Base-by-base conservation (phyloP, 2,797 vertebrate species). In the Lepidocolaptes lacrymiger region DNA sequence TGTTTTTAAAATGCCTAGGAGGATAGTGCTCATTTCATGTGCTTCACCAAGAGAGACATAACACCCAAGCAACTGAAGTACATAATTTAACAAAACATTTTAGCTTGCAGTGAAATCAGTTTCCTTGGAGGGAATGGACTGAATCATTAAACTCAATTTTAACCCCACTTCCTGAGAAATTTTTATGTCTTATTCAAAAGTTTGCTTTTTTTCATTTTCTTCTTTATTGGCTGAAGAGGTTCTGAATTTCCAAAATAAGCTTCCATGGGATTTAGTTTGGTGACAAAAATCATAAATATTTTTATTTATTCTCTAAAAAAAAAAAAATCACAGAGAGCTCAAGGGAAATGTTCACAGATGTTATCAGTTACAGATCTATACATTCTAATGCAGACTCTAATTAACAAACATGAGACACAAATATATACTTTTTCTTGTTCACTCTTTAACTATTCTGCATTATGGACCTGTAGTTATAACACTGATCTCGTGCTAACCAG, bases 51-150 rank as follows among this genome's bases (percentile, higher is more conserved):
- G 95, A 97, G 61, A 96, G 89, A 92, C 91, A 90, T 94, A 97
- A 93, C 92, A 96, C 93, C 32, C 83, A 95, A 94, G 94, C 89
- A 95, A 80, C 76, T 93, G 88, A 97, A 95, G 93, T 91, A 96
- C 23, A 87, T 91, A 96, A 96, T 97, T 97, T 96, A 97, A 93
- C 68, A 96, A 97, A 95, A 91, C 91, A 96, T 97, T 96, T 96
- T 95, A 96, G 84, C 93, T 97, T 84, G 89, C 61, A 86, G 73
- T 94, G 78, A 97, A 97, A 94, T 82, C 92, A 26, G 51, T 88
- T 90, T 90, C 94, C 91, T 95, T 92, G 62, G 79, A 97, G 88
- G 67, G 92, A 95, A 95, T 37, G 56, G 69, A 89, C 73, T 92
- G 95, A 96, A 97, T 95, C 73, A 85, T 76, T 92, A 91, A 95